Conservation (phyloP, 2,797 vertebrate genomes). For the Molossus alvarezi region DNA sequence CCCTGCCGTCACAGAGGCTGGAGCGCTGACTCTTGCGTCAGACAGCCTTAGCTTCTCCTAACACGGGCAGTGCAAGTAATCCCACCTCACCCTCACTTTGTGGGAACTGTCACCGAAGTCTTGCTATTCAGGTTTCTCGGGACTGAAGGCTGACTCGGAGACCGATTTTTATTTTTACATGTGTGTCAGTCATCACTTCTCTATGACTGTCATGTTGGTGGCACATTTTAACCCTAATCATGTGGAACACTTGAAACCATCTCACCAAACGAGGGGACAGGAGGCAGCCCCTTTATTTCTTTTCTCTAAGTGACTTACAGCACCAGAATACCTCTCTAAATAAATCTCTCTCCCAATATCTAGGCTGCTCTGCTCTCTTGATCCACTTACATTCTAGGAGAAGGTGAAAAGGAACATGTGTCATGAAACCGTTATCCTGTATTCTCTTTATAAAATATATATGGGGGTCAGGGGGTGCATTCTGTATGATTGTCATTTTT, state of each 20-base stretch:
- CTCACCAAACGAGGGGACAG: not conserved
- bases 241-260: not conserved
- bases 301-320: not conserved
- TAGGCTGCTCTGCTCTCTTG: not conserved
- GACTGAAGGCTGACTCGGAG: not conserved
- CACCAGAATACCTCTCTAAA: not conserved
- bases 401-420: not conserved
- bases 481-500: conserved; percentile 19
- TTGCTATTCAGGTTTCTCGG: not conserved
- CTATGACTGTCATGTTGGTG: not conserved
- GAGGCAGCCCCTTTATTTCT: not conserved
- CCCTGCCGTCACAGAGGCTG: too few relatives aligned
- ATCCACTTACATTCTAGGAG: not conserved
- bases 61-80: not conserved
- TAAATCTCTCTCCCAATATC: not conserved
- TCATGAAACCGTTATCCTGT: not conserved
- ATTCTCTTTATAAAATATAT: not conserved
- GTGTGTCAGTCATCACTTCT: not conserved
- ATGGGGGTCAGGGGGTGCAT: not conserved
- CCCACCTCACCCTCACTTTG: not conserved
- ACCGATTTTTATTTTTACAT: not conserved
- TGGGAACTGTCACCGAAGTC: not conserved
- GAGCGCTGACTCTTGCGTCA: not conserved
- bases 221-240: not conserved
- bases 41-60: not conserved